Evolutionary conservation across 1,140 invertebrate genomes (phyloP), one percentile per base, ranked within the genome.

Genomic region (Scaptomyza graminum): DNA sequence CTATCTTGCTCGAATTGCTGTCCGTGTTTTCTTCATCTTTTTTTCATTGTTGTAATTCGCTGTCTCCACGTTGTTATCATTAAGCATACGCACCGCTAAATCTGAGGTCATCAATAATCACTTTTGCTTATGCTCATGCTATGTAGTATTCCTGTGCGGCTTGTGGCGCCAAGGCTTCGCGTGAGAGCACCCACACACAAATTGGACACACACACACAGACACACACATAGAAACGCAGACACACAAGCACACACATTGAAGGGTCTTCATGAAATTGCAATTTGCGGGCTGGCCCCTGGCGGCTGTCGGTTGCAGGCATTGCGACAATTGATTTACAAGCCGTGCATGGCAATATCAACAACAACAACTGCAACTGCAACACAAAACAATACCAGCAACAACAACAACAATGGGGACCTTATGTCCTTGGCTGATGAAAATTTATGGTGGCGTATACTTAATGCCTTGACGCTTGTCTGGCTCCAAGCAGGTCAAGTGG

Each of bases 281-380:
- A 70, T 85, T 85, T 74, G 60, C 28, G 56, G 51, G 49, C 46
- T 63, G 43, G 51, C 28, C 67, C 75, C 62, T 62, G 72, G 46
- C 51, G 70, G 54, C 55, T 81, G 74, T 81, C 79, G 60, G 62
- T 68, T 73, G 70, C 74, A 82, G 63, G 63, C 75, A 64, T 61
- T 73, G 79, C 78, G 82, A 78, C 82, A 87, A 87, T 87, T 85
- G 82, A 85, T 85, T 85, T 71, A 83, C 69, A 68, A 62, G 55
- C 49, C 68, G 54, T 82, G 71, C 82, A 81, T 70, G 69, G 44
- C 61, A 66, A 57, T 70, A 68, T 34, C 55, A 56, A 57, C 34
- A 66, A 22, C 46, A 28, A 52, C 25, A 75, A 25, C n/a, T n/a
- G n/a, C 18, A 51, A 46, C 25, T 46, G 55, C 18, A 44, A 15